These are phyloP conservation scores for Rhinophrynus dorsalis DNA, from an alignment of 2,797 vertebrate genomes.

Conservation along the genomic window DNA sequence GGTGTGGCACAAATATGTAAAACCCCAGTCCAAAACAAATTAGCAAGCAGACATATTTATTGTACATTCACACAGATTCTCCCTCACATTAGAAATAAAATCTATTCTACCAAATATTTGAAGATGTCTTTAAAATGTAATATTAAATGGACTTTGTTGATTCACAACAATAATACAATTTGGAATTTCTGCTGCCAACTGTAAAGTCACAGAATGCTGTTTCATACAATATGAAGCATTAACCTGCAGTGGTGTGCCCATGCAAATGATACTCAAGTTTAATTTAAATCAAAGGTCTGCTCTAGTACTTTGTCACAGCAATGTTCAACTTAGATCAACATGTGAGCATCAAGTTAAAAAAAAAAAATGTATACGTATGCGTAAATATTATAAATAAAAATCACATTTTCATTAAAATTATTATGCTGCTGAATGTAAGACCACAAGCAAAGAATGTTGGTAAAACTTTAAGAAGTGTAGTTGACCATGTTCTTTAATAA, in stretches of 20 bases:
- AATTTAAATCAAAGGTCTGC: conserved; percentile 66
- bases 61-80: conserved; percentile 57
- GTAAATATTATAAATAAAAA: no score
- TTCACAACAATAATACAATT: not conserved
- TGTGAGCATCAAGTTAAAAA: conserved; percentile 9
- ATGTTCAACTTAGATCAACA: conserved; percentile 52
- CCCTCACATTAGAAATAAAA: conserved; percentile 65
- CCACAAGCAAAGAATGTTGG: conserved; percentile 17
- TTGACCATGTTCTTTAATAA: conserved; percentile 55
- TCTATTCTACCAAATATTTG: conserved; percentile 69
- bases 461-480: conserved; percentile 6
- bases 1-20: conserved; percentile 61
- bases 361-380: no score
- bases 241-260: conserved; percentile 66
- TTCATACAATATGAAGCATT: conserved; percentile 12
- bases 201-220: conserved; percentile 2
- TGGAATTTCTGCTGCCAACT: conserved; percentile 5
- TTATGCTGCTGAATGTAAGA: conserved; percentile 56
- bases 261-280: conserved; percentile 72
- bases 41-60: conserved; percentile 60
- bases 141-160: not conserved
- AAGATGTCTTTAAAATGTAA: conserved; percentile 49
- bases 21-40: conserved; percentile 71
- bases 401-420: conserved; percentile 55
- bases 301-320: conserved; percentile 69